Percentiles rank a stretch among this genome's conserved stretches.
Evolutionary conservation across 2,797 vertebrate species (phyloP).

Genomic region (Emydoidea blandingii): DNA sequence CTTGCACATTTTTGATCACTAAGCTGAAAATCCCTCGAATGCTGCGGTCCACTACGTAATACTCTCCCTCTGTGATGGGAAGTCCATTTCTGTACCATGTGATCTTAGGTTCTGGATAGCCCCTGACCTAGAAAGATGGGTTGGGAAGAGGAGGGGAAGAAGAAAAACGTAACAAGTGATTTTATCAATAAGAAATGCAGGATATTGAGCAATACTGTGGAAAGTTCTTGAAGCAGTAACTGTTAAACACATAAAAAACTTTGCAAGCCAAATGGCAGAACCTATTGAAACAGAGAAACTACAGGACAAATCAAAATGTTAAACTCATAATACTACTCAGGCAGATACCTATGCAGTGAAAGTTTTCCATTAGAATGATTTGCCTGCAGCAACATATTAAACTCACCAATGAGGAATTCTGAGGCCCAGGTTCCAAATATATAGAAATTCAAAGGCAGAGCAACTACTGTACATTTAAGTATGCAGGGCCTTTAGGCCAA

Average conservation of each 20-base stretch:
- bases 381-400: not conserved
- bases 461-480: not conserved
- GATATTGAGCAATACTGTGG: slow-evolving; percentile 51
- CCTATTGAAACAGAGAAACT: slow-evolving; percentile 37
- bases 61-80: slow-evolving; percentile 82
- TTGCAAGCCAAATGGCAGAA: slow-evolving; percentile 69
- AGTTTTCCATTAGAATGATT: not conserved
- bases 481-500: not conserved
- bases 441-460: not conserved
- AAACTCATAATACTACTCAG: slow-evolving; percentile 29
- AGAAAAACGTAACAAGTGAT: slow-evolving; percentile 45
- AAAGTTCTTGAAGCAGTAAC: slow-evolving; percentile 63
- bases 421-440: not conserved
- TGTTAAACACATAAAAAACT: slow-evolving; percentile 64
- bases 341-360: not conserved
- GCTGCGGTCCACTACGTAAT: slow-evolving; percentile 77
- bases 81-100: slow-evolving; percentile 89
- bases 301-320: slow-evolving; percentile 33
- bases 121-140: slow-evolving; percentile 78
- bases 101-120: slow-evolving; percentile 84
- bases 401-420: not conserved
- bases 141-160: not conserved
- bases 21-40: slow-evolving; percentile 89
- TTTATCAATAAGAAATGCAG: slow-evolving; percentile 67
- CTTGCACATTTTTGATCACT: slow-evolving; percentile 82